Base-by-base conservation (phyloP, 2,888 invertebrate species). In the Torymus texanus region DNA sequence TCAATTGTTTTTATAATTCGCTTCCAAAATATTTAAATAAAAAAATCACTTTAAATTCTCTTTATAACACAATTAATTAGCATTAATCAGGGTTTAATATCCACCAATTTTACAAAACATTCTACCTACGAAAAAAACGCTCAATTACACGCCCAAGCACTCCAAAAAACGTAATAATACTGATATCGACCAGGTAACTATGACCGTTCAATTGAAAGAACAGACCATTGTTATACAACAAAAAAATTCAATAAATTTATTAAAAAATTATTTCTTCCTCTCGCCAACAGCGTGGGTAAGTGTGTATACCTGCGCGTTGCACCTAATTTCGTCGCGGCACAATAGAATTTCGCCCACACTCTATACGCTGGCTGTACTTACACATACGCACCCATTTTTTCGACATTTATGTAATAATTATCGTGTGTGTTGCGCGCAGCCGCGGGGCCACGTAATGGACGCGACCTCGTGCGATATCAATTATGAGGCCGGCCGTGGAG, bases 341-440 rank as follows among this genome's bases (percentile, higher is more conserved):
- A 62, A 24, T 51, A 41, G 8, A 0, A 41, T 41, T 41, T 41
- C 41, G 21, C 21, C n/a, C n/a, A n/a, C n/a, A n/a, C n/a, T n/a
- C n/a, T n/a, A n/a, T n/a, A n/a, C n/a, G n/a, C n/a, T n/a, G n/a
- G n/a, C n/a, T n/a, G n/a, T n/a, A n/a, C n/a, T 2, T 21, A 21
- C 21, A n/a, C 18, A 29, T 13, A 18, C 70, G 51, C 53, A 16
- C 51, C 53, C 59, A 16, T 75, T 75, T 73, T 78, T 72, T 78
- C 67, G 78, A 72, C 61, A 67, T 67, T 72, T 72, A 67, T 68
- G 62, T 50, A 78, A 74, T 68, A 74, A 56, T 74, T 68, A 59
- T 68, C 21, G 4, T 3, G 14, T 14, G 0, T 12, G n/a, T 24
- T 12, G n/a, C 50, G 16, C 10, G 12, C 12, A 66, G 21, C 5